Base-by-base conservation (phyloP, 2,888 invertebrate species). In the Ypsolopha scabrella region DNA sequence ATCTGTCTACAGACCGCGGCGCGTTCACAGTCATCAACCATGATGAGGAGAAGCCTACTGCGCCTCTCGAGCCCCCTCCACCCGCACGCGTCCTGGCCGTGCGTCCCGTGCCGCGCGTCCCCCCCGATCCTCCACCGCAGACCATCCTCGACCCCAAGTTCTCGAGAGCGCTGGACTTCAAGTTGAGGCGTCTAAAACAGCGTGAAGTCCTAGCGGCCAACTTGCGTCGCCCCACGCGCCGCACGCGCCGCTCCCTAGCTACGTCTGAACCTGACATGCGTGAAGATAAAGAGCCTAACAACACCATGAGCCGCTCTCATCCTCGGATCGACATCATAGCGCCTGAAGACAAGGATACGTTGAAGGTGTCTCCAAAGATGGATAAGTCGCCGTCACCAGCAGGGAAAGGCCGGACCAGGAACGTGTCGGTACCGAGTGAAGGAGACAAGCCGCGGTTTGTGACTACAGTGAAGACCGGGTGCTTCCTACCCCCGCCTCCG, bases 391-490 rank as follows among this genome's bases (percentile, higher is more conserved):
- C 74, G 7, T 65, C 65, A 43, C 68, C 66, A 9, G 46, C 56
- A 57, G 14, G 57, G 63, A 48, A 57, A 63, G 11, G 47, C 47
- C 10, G 38, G 34, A 60, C 49, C 58, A 57, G 53, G 50, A 57
- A n/a, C 57, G 58, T 8, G 60, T 60, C 24, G 55, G 63, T 13
- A 61, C 56, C 51, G 6, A 51, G 51, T 41, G 24, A 24, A 24
- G 65, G 57, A 1, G 77, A 75, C 34, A 72, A 72, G 54, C 90
- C 90, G 53, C 89, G 93, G 8, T 95, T 95, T 67, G 90, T 94
- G 57, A 94, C 94, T 8, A 94, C 94, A 0, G 95, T 95, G 44
- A 92, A 91, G 61, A 90, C 89, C 50, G 95, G 95, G 2, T 90
- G 91, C 62, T 95, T 94, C 69, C 77, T 94, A 57, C 90, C 92